Evolutionary conservation across 2,113 vertebrate genomes (phyloP), one percentile per base, ranked within the genome.

Genomic region (Melanerpes aurifrons): DNA sequence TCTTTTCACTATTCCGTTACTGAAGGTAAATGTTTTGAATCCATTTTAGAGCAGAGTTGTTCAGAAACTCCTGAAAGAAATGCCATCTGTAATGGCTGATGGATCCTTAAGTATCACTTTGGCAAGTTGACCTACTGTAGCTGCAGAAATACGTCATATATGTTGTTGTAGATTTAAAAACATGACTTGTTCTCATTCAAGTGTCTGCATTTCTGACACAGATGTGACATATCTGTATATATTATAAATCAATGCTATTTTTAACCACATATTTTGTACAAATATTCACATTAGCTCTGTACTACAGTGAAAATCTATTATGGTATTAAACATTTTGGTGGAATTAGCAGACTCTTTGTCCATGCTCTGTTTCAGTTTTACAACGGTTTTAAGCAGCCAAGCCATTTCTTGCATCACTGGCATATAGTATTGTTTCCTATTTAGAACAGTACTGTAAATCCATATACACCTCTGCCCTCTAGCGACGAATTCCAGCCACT

Each of bases 181-280:
- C 96, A 90, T 96, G 57, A 69, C 80, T 92, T 93, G 86, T 90
- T 94, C 90, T 95, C 95, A 92, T 97, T 87, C 68, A 59, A 77
- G 95, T 94, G 95, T 97, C 95, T 94, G 92, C 96, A 86, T 94
- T 97, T 95, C 97, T 96, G 96, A 97, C 97, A 94, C 94, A 31
- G 96, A 89, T 95, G 96, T 97, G 95, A 98, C 97, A 97, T 97
- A 97, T 97, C 97, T 97, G 97, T 98, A 98, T 94, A 98, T 97
- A 98, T 94, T 97, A 97, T 89, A 96, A 93, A 97, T 97, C 97
- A 97, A 96, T 97, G 97, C 96, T 97, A 97, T 97, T 98, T 98
- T 97, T 97, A 98, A 96, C 95, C 97, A 97, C 97, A 83, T 96
- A 96, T 97, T 97, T 98, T 98, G 97, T 98, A 98, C 97, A 97